These are phyloP conservation scores for Sebastes variabilis DNA, from an alignment of 2,797 vertebrate species.

Conservation along the genomic window DNA sequence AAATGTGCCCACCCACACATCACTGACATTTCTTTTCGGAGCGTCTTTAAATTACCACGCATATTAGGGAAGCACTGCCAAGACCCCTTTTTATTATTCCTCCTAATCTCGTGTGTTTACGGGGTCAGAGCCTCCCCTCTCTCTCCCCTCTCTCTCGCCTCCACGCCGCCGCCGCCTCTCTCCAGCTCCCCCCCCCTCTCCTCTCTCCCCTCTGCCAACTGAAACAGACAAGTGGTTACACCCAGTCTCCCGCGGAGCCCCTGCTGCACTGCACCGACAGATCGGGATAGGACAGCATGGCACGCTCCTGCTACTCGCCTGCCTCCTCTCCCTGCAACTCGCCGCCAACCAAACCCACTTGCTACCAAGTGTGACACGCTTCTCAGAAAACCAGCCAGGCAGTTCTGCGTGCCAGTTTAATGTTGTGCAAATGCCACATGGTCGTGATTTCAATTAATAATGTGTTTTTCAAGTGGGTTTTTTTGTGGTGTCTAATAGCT, in stretches of 20 bases:
- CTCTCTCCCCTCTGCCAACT: neutral
- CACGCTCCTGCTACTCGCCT: constrained; percentile 27
- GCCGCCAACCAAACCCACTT: constrained; percentile 40
- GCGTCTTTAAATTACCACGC: constrained; percentile 70
- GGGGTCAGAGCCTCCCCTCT: constrained; percentile 48
- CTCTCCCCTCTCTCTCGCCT: neutral
- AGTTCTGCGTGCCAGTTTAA: constrained; percentile 10
- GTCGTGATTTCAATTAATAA: constrained; percentile 12
- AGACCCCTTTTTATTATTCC: constrained; percentile 68
- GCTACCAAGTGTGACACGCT: constrained; percentile 47
- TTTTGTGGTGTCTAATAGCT: neutral
- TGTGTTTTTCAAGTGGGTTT: neutral
- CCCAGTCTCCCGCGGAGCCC: constrained; percentile 31
- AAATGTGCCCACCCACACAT: constrained; percentile 57
- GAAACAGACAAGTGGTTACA: constrained; percentile 45
- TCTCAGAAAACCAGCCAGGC: constrained; percentile 36
- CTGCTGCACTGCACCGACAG: constrained; percentile 10
- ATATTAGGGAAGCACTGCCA: constrained; percentile 63
- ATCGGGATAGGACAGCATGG: constrained; percentile 42
- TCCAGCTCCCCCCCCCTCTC: neutral
- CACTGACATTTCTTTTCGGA: constrained; percentile 63
- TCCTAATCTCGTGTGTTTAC: constrained; percentile 63
- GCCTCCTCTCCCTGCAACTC: constrained; percentile 20
- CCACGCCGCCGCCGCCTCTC: constrained; percentile 2
- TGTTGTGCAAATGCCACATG: neutral